A percentile compares a stretch with the other conserved stretches of the same genome.
phyloP scores from a whole-genome alignment of 2,888 invertebrate species.

The Drepanosiphum platanoidis region DNA sequence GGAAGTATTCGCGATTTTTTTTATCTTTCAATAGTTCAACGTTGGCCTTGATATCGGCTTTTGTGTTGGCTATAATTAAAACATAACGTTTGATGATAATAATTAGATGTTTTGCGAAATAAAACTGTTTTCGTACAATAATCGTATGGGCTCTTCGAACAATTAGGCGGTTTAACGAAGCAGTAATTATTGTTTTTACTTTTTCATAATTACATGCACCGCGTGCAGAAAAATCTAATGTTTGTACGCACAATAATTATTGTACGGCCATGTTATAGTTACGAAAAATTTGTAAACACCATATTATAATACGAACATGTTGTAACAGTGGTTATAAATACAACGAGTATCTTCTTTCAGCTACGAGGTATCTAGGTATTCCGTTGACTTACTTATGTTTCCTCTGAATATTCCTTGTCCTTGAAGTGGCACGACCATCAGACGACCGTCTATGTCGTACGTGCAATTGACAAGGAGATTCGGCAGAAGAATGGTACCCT shows the following conservation, averaged over 20 bases:
- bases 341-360: too few species aligned
- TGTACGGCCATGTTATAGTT: background rate
- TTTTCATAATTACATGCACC: background rate
- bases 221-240: background rate
- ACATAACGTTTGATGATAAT: too few species aligned
- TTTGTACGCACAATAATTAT: too few species aligned
- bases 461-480: constrained; percentile 69
- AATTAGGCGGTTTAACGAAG: background rate
- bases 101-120: too few species aligned
- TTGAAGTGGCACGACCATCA: constrained; percentile 69
- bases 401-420: constrained; percentile 71
- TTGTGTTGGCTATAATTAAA: constrained; percentile 71
- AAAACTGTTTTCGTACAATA: too few species aligned
- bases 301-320: background rate
- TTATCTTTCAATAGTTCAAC: constrained; percentile 71
- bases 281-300: background rate
- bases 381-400: constrained; percentile 70
- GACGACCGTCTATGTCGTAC: constrained; percentile 70
- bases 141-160: too few species aligned
- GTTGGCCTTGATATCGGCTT: constrained; percentile 71
- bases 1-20: constrained; percentile 73
- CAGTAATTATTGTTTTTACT: background rate
- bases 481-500: constrained; percentile 69
- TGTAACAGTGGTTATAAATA: background rate
- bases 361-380: too few species aligned